Evolutionary conservation across 2,888 invertebrate species (phyloP).

Genomic region (Callyntrura sp.): DNA sequence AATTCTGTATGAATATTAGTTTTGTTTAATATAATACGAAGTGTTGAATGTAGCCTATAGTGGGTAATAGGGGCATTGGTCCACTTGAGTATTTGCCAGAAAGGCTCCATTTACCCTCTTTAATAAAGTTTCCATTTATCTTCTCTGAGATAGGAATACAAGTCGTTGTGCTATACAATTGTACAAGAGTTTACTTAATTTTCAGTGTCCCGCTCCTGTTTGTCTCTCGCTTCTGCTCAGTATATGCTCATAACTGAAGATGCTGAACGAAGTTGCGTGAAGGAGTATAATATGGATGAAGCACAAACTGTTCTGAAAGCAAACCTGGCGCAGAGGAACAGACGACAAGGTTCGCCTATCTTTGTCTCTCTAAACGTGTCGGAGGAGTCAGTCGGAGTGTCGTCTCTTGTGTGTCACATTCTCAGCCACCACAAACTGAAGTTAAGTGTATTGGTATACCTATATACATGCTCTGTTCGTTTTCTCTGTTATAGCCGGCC

Average conservation of each 20-base stretch:
- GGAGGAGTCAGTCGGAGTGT: slow-evolving; percentile 27
- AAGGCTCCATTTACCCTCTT: slow-evolving; percentile 76
- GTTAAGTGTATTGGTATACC: neutral
- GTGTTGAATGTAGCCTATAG: too few relatives aligned
- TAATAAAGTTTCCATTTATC: too few relatives aligned
- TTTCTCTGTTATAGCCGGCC: too few relatives aligned
- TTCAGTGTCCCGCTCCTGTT: neutral
- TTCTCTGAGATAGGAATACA: neutral
- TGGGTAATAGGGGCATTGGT: slow-evolving; percentile 77
- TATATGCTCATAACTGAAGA: too few relatives aligned
- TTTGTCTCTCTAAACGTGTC: slow-evolving; percentile 35
- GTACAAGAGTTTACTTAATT: neutral
- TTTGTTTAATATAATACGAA: too few relatives aligned
- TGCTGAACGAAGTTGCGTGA: too few relatives aligned
- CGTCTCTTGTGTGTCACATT: slow-evolving; percentile 55
- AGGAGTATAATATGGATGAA: too few relatives aligned
- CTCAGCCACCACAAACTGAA: slow-evolving; percentile 12
- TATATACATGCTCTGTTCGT: neutral
- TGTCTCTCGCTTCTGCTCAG: neutral
- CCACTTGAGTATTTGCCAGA: slow-evolving; percentile 79
- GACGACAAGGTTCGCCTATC: slow-evolving; percentile 9
- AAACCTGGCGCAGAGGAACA: neutral
- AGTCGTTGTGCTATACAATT: neutral
- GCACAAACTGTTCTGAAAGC: slow-evolving; percentile 4
- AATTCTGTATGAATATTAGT: too few relatives aligned